phyloP scores from a whole-genome alignment of 1,140 invertebrate species.

The Drosophila repleta region DNA sequence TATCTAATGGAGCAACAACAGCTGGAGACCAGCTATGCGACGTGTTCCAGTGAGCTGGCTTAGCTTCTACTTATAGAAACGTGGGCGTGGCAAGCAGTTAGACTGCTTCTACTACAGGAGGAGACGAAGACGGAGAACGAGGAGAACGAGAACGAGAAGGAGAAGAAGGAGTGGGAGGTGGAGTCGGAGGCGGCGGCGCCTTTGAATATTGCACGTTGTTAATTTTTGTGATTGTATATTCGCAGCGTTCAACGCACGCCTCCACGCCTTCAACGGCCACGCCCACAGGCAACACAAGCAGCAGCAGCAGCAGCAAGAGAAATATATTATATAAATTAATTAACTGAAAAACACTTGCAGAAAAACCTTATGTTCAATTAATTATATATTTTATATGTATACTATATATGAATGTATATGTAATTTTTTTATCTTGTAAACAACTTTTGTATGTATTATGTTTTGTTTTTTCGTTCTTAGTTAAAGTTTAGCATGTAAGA shows the following conservation, averaged over 20 bases:
- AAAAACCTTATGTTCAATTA: constrained; percentile 32
- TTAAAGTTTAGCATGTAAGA: constrained; percentile 56
- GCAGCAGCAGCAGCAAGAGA: constrained; percentile 2
- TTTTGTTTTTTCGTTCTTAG: constrained; percentile 73
- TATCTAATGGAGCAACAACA: constrained; percentile 16
- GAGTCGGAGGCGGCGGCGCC: constrained; percentile 25
- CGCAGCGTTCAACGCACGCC: constrained; percentile 45
- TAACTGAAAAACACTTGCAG: neutral
- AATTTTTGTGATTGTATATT: constrained; percentile 84
- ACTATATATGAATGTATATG: constrained; percentile 21
- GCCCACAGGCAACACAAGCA: neutral
- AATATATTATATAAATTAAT: constrained; percentile 11
- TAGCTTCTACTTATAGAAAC: constrained; percentile 43
- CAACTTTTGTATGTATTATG: constrained; percentile 61
- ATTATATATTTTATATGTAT: constrained; percentile 12
- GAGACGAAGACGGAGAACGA: too few species aligned
- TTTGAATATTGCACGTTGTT: constrained; percentile 83
- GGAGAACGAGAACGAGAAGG: too few species aligned
- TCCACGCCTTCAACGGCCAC: constrained; percentile 2
- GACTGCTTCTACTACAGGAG: constrained; percentile 37
- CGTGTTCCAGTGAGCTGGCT: constrained; percentile 65
- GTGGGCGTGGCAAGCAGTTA: constrained; percentile 14
- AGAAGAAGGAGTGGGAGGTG: too few species aligned
- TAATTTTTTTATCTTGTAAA: constrained; percentile 23
- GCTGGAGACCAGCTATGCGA: constrained; percentile 48